Evolutionary conservation across 2,888 invertebrate species (phyloP).

Genomic region (Scaptomyza reducta): DNA sequence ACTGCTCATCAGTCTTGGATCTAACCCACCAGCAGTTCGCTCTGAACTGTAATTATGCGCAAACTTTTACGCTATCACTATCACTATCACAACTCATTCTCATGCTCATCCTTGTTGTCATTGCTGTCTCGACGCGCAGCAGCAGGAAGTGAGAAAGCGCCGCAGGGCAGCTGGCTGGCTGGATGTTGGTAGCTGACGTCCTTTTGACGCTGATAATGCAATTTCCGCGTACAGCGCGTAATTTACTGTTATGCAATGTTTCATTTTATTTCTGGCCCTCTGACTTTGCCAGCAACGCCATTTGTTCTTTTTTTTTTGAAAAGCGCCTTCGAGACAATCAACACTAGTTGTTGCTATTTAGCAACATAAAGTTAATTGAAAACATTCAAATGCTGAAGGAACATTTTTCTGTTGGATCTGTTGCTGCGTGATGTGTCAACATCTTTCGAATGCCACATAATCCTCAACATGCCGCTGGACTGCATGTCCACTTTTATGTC

Average conservation of each 20-base stretch:
- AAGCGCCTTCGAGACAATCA: conserved; percentile 48
- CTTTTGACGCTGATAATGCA: conserved; percentile 82
- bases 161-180: conserved; percentile 40
- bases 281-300: conserved; percentile 28
- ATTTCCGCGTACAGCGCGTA: conserved; percentile 75
- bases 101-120: conserved; percentile 39
- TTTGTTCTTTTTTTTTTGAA: conserved; percentile 27
- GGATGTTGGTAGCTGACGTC: conserved; percentile 15
- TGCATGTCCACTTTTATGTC: conserved; percentile 54
- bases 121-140: conserved; percentile 70
- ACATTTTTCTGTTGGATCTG: conserved; percentile 12
- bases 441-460: conserved; percentile 69
- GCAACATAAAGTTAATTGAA: conserved; percentile 75
- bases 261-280: conserved; percentile 59
- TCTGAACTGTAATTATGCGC: conserved; percentile 70
- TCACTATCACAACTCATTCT: conserved; percentile 66
- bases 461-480: conserved; percentile 29
- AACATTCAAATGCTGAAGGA: conserved; percentile 63
- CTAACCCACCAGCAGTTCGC: neutral
- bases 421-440: conserved; percentile 80
- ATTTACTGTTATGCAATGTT: conserved; percentile 80
- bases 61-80: conserved; percentile 61
- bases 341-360: conserved; percentile 60
- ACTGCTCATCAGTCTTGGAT: conserved; percentile 81
- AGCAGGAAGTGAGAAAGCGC: conserved; percentile 71